These are phyloP conservation scores for Scomber scombrus DNA, from an alignment of 2,113 vertebrate species.

Conservation along the genomic window DNA sequence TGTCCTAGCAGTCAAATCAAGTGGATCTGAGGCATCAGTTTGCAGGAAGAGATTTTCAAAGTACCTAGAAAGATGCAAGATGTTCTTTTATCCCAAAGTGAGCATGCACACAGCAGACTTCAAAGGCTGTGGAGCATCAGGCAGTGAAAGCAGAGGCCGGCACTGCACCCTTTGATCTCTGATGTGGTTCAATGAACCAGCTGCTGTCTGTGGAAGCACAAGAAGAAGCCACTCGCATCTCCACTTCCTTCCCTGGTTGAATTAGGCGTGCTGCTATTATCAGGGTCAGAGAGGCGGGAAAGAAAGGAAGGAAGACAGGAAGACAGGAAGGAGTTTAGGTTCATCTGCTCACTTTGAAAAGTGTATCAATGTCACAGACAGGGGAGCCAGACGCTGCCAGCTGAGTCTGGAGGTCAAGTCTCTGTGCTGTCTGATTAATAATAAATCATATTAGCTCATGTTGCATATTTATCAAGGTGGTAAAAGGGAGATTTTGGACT, in stretches of 20 bases:
- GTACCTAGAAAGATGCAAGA: slow-evolving; percentile 10
- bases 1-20: neutral
- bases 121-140: slow-evolving; percentile 48
- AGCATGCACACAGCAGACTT: slow-evolving; percentile 25
- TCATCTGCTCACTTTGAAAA: slow-evolving; percentile 1
- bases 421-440: too few species aligned
- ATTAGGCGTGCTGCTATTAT: slow-evolving; percentile 4
- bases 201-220: slow-evolving; percentile 12
- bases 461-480: too few species aligned
- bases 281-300: neutral
- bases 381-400: neutral
- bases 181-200: slow-evolving; percentile 52
- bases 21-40: neutral
- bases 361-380: neutral
- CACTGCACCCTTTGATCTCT: slow-evolving; percentile 43
- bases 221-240: neutral
- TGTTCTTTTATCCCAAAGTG: slow-evolving; percentile 27
- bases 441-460: too few species aligned
- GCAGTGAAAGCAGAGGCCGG: neutral
- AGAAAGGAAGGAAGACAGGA: neutral
- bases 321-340: too few species aligned
- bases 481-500: too few species aligned
- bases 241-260: neutral
- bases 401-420: too few species aligned
- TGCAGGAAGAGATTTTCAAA: neutral